phyloP scores from a whole-genome alignment of 2,797 vertebrate species.

The Hydrocynus forskahlii region DNA sequence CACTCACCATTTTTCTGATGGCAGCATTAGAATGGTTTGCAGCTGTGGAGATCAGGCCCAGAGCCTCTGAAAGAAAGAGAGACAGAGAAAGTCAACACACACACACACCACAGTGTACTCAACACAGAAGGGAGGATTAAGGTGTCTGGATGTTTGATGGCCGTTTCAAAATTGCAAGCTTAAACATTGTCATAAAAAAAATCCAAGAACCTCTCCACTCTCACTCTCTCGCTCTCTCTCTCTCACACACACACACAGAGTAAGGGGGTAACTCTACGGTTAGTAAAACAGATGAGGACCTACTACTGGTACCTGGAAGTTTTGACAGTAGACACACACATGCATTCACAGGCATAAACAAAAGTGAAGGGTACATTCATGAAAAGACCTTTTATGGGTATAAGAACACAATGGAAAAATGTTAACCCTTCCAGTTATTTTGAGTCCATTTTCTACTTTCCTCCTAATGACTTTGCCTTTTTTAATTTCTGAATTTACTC shows the following conservation, averaged over 20 bases:
- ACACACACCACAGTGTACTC: not conserved
- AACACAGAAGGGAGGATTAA: constrained; percentile 9
- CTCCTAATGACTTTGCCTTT: not conserved
- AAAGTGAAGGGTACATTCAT: not conserved
- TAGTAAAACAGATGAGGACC: not conserved
- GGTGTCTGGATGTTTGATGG: constrained; percentile 18
- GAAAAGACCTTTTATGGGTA: constrained; percentile 14
- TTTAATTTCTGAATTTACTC: too few relatives aligned
- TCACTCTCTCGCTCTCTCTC: too few relatives aligned
- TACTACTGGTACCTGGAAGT: not conserved
- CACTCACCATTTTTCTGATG: constrained; percentile 95
- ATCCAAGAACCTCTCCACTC: too few relatives aligned
- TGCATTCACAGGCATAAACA: too few relatives aligned
- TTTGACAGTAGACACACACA: not conserved
- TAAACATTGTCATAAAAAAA: not conserved
- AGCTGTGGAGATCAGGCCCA: constrained; percentile 95
- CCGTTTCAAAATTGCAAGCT: not conserved
- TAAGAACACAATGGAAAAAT: not conserved
- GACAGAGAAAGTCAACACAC: not conserved
- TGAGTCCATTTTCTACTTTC: not conserved
- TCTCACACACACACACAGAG: not conserved
- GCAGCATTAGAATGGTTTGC: constrained; percentile 97
- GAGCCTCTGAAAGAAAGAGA: constrained; percentile 82
- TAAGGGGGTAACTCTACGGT: not conserved
- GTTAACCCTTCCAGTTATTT: too few relatives aligned